Evolutionary conservation across 92 coral and sea anemone genomes (phyloP).

Genomic region (Phymanthus crucifer): DNA sequence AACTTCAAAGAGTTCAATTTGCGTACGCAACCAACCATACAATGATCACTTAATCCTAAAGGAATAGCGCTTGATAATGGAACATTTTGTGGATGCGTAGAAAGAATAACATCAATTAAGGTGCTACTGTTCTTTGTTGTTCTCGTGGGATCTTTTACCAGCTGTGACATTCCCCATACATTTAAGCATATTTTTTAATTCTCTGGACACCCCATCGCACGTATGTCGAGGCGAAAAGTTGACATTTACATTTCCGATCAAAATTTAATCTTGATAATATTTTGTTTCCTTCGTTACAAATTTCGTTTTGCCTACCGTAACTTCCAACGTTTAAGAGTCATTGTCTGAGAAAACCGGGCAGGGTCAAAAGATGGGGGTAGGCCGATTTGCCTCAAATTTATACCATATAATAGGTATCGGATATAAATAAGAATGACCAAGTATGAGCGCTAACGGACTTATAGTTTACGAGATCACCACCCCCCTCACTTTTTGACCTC

Average conservation of each 20-base stretch:
- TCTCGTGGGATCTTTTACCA: too few species aligned
- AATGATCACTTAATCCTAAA: constrained; percentile 49
- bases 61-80: constrained; percentile 24
- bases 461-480: too few species aligned
- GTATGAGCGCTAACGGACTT: too few species aligned
- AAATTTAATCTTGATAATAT: constrained; percentile 14
- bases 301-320: constrained; percentile 20
- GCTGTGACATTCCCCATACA: too few species aligned
- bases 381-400: too few species aligned
- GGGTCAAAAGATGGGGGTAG: too few species aligned
- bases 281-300: neutral
- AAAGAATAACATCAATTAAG: too few species aligned
- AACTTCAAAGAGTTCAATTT: constrained; percentile 44
- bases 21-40: constrained; percentile 54
- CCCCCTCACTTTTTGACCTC: too few species aligned
- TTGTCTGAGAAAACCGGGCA: too few species aligned
- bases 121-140: constrained; percentile 16
- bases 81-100: too few species aligned
- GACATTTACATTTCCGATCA: constrained; percentile 28
- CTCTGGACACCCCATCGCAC: constrained; percentile 31
- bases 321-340: constrained; percentile 30
- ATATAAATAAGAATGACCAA: too few species aligned
- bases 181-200: constrained; percentile 29
- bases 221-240: constrained; percentile 30
- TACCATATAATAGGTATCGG: too few species aligned